Percentiles rank a stretch among this genome's conserved stretches.
These are phyloP conservation scores for Rhinoraja longicauda DNA, from an alignment of 2,797 vertebrate genomes.

Conservation along the genomic window DNA sequence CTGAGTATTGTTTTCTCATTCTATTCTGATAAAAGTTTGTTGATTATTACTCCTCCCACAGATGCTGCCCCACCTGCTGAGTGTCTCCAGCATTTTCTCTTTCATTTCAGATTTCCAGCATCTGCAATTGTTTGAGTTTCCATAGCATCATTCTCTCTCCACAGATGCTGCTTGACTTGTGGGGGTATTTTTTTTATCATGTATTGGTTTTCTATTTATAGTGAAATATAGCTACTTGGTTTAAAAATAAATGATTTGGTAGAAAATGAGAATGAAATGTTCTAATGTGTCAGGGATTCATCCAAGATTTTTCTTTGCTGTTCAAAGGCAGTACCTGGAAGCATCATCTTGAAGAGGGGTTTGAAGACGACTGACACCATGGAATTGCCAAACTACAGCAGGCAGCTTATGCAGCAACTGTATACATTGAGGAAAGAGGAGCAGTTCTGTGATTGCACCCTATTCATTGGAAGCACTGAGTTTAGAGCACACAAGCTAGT, in stretches of 20 bases:
- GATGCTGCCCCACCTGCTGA: too few species aligned
- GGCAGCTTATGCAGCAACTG: conserved; percentile 78
- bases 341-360: neutral
- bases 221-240: neutral
- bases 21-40: too few species aligned
- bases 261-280: neutral
- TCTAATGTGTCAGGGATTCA: neutral
- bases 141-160: neutral
- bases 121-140: too few species aligned
- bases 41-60: too few species aligned
- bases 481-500: conserved; percentile 76
- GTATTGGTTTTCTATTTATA: neutral
- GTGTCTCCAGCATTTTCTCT: too few species aligned
- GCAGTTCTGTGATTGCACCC: conserved; percentile 77
- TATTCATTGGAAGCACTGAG: conserved; percentile 63
- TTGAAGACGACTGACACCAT: conserved; percentile 44
- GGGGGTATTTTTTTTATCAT: neutral
- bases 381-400: conserved; percentile 76
- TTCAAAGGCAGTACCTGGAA: neutral
- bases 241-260: neutral
- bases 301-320: neutral
- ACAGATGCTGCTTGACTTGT: neutral
- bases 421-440: conserved; percentile 70
- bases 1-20: too few species aligned
- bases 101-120: too few species aligned